Conservation (phyloP, 1,140 invertebrate species). For the Cylas formicarius region DNA sequence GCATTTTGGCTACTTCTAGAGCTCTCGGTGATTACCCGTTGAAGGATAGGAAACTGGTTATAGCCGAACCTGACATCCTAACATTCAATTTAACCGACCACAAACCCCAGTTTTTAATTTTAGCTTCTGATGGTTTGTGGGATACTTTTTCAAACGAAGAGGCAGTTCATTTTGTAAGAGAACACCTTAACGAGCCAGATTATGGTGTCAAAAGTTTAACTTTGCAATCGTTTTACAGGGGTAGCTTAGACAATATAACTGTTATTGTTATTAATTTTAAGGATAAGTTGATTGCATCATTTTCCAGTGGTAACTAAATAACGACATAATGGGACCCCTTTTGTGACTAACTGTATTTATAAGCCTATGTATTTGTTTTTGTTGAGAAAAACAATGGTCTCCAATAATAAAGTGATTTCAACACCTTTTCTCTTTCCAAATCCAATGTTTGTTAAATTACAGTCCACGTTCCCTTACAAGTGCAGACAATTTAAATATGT, state of each 20-base stretch:
- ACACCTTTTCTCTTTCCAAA: too few species aligned
- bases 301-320: not conserved
- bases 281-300: constrained; percentile 43
- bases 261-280: constrained; percentile 85
- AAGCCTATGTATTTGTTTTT: too few species aligned
- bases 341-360: too few species aligned
- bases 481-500: too few species aligned
- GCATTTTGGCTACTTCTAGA: constrained; percentile 89
- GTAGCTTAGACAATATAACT: constrained; percentile 93
- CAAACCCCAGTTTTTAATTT: constrained; percentile 80
- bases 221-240: constrained; percentile 82
- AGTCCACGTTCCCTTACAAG: too few species aligned
- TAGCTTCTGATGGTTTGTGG: constrained; percentile 94
- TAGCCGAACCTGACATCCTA: constrained; percentile 90
- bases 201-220: constrained; percentile 86
- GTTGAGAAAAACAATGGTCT: too few species aligned
- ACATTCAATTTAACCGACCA: constrained; percentile 84
- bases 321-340: too few species aligned
- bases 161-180: constrained; percentile 78
- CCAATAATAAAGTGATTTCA: too few species aligned
- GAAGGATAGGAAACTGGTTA: constrained; percentile 88
- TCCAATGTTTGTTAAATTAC: too few species aligned
- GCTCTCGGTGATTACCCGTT: constrained; percentile 92
- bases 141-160: constrained; percentile 93
- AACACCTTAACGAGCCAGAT: constrained; percentile 73